Conservation (phyloP, 2,113 vertebrate species). For the Dendrocopos noguchii region DNA sequence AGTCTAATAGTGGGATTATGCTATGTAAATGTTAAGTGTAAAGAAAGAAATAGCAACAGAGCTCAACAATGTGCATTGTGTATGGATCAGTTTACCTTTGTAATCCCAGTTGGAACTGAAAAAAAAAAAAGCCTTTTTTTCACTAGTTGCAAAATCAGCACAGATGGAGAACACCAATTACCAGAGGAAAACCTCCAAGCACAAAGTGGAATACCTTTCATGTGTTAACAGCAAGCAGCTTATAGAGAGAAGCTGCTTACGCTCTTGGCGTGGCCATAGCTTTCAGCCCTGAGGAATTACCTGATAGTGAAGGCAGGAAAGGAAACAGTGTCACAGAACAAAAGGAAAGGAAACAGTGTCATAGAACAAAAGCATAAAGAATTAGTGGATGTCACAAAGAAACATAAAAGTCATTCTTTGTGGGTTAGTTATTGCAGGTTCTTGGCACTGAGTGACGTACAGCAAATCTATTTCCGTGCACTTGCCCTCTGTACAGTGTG, state of each 20-base stretch:
- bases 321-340: background rate
- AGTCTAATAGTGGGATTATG: background rate
- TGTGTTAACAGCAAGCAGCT: background rate
- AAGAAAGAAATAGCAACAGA: background rate
- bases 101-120: background rate
- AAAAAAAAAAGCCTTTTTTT: background rate
- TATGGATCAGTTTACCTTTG: background rate
- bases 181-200: background rate
- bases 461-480: background rate
- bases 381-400: background rate
- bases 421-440: background rate
- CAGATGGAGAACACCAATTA: slow-evolving; percentile 13
- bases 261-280: background rate
- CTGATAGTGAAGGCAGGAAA: background rate
- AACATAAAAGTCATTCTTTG: background rate
- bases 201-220: background rate
- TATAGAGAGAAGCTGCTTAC: background rate
- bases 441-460: background rate
- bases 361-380: background rate
- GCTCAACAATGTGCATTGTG: background rate
- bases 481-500: background rate
- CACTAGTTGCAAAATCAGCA: background rate
- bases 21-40: no score
- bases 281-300: background rate
- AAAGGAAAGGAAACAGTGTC: background rate